Conservation (phyloP, 2,888 invertebrate genomes). For the Zygaena filipendulae region DNA sequence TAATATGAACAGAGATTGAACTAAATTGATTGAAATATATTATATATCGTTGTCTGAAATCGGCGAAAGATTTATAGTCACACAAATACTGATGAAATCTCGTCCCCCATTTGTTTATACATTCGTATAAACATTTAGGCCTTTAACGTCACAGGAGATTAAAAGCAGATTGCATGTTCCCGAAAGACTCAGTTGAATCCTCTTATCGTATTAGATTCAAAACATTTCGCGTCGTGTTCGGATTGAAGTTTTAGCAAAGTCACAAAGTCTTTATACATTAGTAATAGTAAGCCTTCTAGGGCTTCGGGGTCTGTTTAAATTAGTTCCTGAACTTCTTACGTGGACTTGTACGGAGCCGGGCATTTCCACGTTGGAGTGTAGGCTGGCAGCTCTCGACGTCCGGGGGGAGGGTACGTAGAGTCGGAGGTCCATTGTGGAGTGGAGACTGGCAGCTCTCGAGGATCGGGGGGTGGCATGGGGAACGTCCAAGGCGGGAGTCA, state of each 20-base stretch:
- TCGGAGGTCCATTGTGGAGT: slow-evolving; percentile 52
- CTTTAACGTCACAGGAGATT: no score
- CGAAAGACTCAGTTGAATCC: no score
- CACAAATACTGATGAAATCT: no score
- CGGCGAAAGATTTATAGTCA: no score
- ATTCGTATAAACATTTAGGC: no score
- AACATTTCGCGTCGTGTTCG: slow-evolving; percentile 21
- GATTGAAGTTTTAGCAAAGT: slow-evolving; percentile 5
- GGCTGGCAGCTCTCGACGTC: slow-evolving; percentile 48
- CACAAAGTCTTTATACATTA: slow-evolving; percentile 34
- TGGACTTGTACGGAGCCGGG: slow-evolving; percentile 54
- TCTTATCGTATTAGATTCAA: no score
- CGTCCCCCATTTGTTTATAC: no score
- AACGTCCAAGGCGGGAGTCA: slow-evolving; percentile 65
- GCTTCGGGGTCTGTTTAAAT: slow-evolving; percentile 46
- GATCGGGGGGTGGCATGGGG: slow-evolving; percentile 41
- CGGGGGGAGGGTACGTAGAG: slow-evolving; percentile 47
- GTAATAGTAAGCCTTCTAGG: slow-evolving; percentile 52
- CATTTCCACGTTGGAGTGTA: slow-evolving; percentile 50
- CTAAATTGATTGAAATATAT: no score
- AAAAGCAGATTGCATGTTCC: no score
- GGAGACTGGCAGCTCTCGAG: slow-evolving; percentile 54
- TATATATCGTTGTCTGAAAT: no score
- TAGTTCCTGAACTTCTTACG: slow-evolving; percentile 42
- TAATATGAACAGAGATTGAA: no score